phyloP scores from a whole-genome alignment of 2,113 vertebrate genomes.

The Pholis gunnellus region DNA sequence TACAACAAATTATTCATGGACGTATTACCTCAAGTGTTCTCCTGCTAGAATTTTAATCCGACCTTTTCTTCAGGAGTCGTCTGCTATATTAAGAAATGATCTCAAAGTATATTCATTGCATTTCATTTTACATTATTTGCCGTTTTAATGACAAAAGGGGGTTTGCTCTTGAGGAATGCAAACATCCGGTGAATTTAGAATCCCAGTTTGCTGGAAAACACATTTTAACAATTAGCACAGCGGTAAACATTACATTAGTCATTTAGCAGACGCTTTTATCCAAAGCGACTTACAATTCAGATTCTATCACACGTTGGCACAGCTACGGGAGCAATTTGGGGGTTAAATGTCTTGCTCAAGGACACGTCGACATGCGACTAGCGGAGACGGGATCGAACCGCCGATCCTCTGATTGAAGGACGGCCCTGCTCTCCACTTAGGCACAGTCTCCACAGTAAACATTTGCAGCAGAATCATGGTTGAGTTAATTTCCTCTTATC shows the following conservation, averaged over 20 bases:
- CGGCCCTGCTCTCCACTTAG: too few relatives aligned
- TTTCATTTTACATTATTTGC: conserved; percentile 17
- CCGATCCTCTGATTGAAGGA: too few relatives aligned
- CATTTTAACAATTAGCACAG: not conserved
- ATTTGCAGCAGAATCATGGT: conserved; percentile 16
- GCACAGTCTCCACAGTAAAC: too few relatives aligned
- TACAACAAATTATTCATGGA: conserved; percentile 77
- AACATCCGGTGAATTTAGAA: not conserved
- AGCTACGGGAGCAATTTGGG: too few relatives aligned
- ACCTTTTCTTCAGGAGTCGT: conserved; percentile 37
- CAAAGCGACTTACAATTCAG: too few relatives aligned
- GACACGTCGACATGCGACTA: too few relatives aligned
- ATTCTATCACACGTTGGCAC: too few relatives aligned
- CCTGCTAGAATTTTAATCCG: conserved; percentile 36
- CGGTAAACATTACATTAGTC: conserved; percentile 21
- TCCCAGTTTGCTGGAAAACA: conserved; percentile 10
- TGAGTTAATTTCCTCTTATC: not conserved
- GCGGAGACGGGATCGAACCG: too few relatives aligned
- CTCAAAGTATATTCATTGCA: conserved; percentile 17
- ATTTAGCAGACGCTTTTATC: too few relatives aligned
- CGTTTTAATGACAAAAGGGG: conserved; percentile 14
- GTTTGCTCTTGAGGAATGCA: conserved; percentile 22
- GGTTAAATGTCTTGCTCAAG: too few relatives aligned
- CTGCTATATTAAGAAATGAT: conserved; percentile 31
- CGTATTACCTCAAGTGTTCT: conserved; percentile 66